phyloP scores from a whole-genome alignment of 35 echinoderm and acorn worm genomes.

The Ptychodera flava region DNA sequence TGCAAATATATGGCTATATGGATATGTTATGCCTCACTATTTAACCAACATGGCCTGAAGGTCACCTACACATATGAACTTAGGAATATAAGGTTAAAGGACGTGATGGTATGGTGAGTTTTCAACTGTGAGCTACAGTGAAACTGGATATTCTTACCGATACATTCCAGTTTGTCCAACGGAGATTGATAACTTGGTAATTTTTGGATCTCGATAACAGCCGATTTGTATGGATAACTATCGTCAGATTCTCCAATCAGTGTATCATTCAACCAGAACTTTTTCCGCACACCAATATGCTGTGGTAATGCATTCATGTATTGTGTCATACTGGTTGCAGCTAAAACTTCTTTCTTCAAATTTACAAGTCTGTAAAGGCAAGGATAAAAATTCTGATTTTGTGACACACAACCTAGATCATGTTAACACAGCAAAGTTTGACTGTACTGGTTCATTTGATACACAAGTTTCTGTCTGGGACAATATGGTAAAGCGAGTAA shows the following conservation, averaged over 20 bases:
- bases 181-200: conserved; percentile 52
- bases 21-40: no score
- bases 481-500: no score
- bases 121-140: no score
- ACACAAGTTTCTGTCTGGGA: no score
- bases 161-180: conserved; percentile 84
- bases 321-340: conserved; percentile 85
- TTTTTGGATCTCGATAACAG: conserved; percentile 71
- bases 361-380: conserved; percentile 55
- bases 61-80: neutral
- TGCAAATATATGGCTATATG: no score
- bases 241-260: conserved; percentile 6
- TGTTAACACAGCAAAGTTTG: no score
- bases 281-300: conserved; percentile 73
- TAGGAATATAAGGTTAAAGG: no score
- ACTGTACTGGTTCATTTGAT: no score
- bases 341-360: conserved; percentile 44
- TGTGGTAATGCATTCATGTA: conserved; percentile 77
- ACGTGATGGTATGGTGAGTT: no score
- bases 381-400: no score
- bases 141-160: conserved; percentile 85
- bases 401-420: no score
- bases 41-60: neutral
- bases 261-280: conserved; percentile 60
- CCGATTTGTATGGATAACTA: conserved; percentile 61